A percentile compares a stretch with the other conserved stretches of the same genome.
These are phyloP conservation scores for Microchrysa polita DNA, from an alignment of 2,888 invertebrate genomes.

Conservation along the genomic window DNA sequence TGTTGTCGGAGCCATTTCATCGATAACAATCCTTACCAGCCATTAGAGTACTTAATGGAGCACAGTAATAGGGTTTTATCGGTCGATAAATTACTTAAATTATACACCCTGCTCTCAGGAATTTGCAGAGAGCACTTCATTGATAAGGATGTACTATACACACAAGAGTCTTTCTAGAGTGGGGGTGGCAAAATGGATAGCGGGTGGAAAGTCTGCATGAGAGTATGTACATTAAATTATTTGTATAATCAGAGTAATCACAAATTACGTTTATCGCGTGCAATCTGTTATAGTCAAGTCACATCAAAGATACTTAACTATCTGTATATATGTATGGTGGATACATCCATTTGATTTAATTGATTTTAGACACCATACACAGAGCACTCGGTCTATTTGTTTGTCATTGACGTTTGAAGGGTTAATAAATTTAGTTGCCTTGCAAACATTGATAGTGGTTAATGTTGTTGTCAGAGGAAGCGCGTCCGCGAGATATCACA, in stretches of 20 bases:
- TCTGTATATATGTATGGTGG: background rate
- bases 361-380: conserved; percentile 39
- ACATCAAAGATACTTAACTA: conserved; percentile 32
- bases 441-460: conserved; percentile 37
- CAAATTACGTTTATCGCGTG: conserved; percentile 37
- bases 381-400: conserved; percentile 30
- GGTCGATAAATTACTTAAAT: conserved; percentile 37
- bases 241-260: too few relatives aligned
- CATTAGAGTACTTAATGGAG: conserved; percentile 27
- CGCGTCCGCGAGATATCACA: conserved; percentile 1
- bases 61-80: conserved; percentile 30
- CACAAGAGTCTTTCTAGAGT: background rate
- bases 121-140: background rate
- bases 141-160: background rate
- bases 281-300: conserved; percentile 37
- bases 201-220: background rate
- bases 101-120: conserved; percentile 11
- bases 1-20: conserved; percentile 1
- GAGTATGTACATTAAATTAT: conserved; percentile 30
- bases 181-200: background rate
- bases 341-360: conserved; percentile 41
- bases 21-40: conserved; percentile 12
- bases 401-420: conserved; percentile 37
- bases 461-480: conserved; percentile 38
- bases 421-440: conserved; percentile 42